phyloP scores from a whole-genome alignment of 2,888 invertebrate species.

The Dorcus hopei region DNA sequence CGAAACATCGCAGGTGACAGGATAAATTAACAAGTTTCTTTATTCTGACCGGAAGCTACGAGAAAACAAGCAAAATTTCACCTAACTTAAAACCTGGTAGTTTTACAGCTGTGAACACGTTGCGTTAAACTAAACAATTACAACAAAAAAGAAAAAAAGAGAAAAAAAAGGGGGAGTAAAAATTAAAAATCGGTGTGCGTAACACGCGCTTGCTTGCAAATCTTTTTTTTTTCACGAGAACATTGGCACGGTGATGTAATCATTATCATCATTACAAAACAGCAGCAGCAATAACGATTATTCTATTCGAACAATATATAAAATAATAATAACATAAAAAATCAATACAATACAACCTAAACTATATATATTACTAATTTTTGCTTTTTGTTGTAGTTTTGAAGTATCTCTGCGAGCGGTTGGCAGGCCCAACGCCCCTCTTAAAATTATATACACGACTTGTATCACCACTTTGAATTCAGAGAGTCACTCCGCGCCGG shows the following conservation, averaged over 20 bases:
- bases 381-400: not conserved
- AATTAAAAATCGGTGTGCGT: constrained; percentile 1
- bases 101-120: not conserved
- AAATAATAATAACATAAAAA: not conserved
- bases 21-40: constrained; percentile 1
- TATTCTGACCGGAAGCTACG: constrained; percentile 4
- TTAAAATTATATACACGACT: constrained; percentile 15
- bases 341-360: not conserved
- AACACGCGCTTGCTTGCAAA: not conserved
- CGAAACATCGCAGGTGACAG: constrained; percentile 9
- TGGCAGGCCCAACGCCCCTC: not conserved
- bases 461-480: constrained; percentile 17
- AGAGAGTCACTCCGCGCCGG: constrained; percentile 16
- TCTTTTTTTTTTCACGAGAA: not conserved
- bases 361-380: not conserved
- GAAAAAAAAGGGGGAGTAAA: not conserved
- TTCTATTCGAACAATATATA: not conserved
- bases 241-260: not conserved
- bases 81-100: not conserved
- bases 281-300: not conserved
- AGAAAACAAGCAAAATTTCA: constrained; percentile 6
- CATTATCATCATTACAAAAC: no score
- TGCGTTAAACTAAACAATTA: not conserved
- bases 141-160: not conserved
- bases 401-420: no score